phyloP scores from a whole-genome alignment of 1,140 invertebrate species.

The Micrasema minimum region DNA sequence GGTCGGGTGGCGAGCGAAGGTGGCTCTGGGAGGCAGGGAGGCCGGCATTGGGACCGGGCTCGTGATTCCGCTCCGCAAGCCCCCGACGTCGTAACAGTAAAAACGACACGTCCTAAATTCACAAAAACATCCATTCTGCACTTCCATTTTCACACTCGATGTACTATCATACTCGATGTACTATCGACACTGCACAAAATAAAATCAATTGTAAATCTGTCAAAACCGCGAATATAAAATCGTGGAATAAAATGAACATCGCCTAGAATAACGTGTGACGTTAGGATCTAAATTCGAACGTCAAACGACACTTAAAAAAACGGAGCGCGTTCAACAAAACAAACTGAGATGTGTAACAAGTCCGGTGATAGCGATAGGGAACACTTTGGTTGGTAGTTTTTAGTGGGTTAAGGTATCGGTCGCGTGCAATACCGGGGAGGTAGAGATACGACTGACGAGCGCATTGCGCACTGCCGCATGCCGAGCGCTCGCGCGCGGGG shows the following conservation, averaged over 20 bases:
- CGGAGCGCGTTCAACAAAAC: slow-evolving; percentile 14
- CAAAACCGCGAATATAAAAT: slow-evolving; percentile 13
- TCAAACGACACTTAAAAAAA: slow-evolving; percentile 8
- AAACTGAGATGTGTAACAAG: neutral
- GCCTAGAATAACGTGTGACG: slow-evolving; percentile 21
- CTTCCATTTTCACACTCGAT: slow-evolving; percentile 9
- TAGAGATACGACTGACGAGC: neutral
- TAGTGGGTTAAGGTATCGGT: neutral
- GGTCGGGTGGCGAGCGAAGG: slow-evolving; percentile 39
- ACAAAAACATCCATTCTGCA: slow-evolving; percentile 21
- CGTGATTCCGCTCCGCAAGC: neutral
- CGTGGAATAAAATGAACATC: slow-evolving; percentile 14
- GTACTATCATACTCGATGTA: neutral
- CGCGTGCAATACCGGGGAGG: neutral
- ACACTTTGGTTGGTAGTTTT: slow-evolving; percentile 1
- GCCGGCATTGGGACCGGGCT: slow-evolving; percentile 36
- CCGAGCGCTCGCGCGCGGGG: slow-evolving; percentile 22
- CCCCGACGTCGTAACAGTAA: slow-evolving; percentile 23
- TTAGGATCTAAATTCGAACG: slow-evolving; percentile 22
- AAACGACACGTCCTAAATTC: slow-evolving; percentile 33
- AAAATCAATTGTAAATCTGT: slow-evolving; percentile 9
- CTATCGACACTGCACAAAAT: no score
- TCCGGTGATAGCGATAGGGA: neutral
- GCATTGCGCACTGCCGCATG: slow-evolving; percentile 12
- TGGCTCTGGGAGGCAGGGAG: slow-evolving; percentile 35